These are phyloP conservation scores for Brienomyrus brachyistius DNA, from an alignment of 2,113 vertebrate genomes.

Conservation along the genomic window DNA sequence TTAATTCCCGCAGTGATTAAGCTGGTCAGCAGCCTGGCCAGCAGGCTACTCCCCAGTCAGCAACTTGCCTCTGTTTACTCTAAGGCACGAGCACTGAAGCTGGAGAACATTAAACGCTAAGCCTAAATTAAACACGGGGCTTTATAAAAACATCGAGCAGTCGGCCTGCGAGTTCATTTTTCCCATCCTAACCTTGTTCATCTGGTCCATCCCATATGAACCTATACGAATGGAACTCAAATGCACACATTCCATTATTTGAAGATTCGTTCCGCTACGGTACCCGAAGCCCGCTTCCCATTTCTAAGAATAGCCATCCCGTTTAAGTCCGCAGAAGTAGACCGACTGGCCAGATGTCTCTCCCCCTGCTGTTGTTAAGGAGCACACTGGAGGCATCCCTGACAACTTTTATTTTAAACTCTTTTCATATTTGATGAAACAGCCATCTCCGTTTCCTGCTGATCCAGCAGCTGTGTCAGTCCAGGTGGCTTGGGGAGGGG, in stretches of 20 bases:
- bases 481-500: background rate
- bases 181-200: background rate
- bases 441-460: slow-evolving; percentile 42
- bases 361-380: background rate
- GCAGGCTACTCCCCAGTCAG: slow-evolving; percentile 53
- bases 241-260: background rate
- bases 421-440: slow-evolving; percentile 14
- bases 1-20: slow-evolving; percentile 25
- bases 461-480: slow-evolving; percentile 57
- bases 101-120: slow-evolving; percentile 41
- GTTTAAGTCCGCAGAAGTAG: background rate
- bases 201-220: background rate
- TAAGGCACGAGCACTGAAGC: slow-evolving; percentile 48
- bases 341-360: slow-evolving; percentile 18
- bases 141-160: slow-evolving; percentile 36
- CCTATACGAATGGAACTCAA: background rate
- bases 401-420: slow-evolving; percentile 1
- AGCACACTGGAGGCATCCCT: background rate
- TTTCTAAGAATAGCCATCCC: background rate
- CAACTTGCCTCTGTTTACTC: slow-evolving; percentile 54
- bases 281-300: background rate
- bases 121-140: slow-evolving; percentile 29
- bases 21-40: slow-evolving; percentile 41
- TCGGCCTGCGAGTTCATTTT: background rate
- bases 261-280: background rate